Conservation (phyloP, 2,113 vertebrate genomes). For the Boulengerochromis microlepis region DNA sequence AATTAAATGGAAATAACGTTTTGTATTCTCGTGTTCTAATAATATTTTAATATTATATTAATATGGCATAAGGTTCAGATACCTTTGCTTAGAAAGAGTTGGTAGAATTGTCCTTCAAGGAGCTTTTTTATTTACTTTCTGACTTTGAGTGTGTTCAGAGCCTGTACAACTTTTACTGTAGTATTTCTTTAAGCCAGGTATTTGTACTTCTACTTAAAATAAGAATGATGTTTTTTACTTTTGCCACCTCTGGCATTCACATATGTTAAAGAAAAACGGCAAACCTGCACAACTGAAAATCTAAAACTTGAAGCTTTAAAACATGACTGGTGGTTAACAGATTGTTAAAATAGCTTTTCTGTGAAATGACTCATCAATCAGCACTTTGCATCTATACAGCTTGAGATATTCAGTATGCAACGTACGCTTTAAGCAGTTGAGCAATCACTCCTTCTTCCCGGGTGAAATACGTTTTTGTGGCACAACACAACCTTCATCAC, state of each 20-base stretch:
- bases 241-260: neutral
- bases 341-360: neutral
- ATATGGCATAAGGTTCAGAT: neutral
- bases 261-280: neutral
- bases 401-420: neutral
- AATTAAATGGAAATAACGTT: neutral
- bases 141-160: neutral
- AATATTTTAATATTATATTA: neutral
- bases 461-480: slow-evolving; percentile 13
- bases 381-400: neutral
- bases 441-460: neutral
- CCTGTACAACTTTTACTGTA: neutral
- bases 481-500: slow-evolving; percentile 27
- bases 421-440: neutral
- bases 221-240: neutral
- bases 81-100: neutral
- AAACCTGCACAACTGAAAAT: neutral
- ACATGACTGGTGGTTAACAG: neutral
- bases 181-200: neutral
- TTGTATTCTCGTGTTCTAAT: neutral
- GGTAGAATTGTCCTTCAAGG: neutral
- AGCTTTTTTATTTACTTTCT: neutral
- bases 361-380: neutral
- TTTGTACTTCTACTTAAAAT: neutral
- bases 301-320: neutral